These are phyloP conservation scores for Onychostruthus taczanowskii DNA, from an alignment of 2,113 vertebrate genomes.

Conservation along the genomic window DNA sequence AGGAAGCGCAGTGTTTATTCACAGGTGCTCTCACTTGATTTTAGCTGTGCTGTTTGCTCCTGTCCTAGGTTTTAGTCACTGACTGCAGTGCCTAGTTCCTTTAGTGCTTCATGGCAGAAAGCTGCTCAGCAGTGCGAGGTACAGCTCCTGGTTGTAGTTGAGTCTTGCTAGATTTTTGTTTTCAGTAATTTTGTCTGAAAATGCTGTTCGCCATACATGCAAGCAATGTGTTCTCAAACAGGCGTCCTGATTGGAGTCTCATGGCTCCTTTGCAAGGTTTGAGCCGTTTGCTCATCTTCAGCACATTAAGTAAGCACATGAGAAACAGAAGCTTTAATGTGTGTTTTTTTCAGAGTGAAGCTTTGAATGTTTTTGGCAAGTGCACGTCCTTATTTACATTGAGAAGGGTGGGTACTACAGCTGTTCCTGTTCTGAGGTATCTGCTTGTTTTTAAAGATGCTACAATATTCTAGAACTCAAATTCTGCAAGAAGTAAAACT, in stretches of 20 bases:
- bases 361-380: background rate
- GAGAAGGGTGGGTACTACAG: background rate
- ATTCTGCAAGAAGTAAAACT: background rate
- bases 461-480: background rate
- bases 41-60: background rate
- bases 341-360: background rate
- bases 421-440: background rate
- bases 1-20: background rate
- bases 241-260: background rate
- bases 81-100: background rate
- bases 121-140: background rate
- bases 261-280: background rate
- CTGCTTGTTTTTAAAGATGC: background rate
- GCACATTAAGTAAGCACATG: background rate
- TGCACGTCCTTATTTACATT: background rate
- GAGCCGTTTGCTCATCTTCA: background rate
- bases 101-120: background rate
- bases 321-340: background rate
- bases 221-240: background rate
- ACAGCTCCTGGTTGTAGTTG: background rate
- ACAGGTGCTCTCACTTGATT: background rate
- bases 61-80: background rate
- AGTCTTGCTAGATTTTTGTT: background rate
- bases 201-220: rapidly evolving
- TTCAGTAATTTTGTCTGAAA: background rate